A percentile compares a stretch with the other conserved stretches of the same genome.
These are phyloP conservation scores for Hyles vespertilio DNA, from an alignment of 1,140 invertebrate species.

Conservation along the genomic window DNA sequence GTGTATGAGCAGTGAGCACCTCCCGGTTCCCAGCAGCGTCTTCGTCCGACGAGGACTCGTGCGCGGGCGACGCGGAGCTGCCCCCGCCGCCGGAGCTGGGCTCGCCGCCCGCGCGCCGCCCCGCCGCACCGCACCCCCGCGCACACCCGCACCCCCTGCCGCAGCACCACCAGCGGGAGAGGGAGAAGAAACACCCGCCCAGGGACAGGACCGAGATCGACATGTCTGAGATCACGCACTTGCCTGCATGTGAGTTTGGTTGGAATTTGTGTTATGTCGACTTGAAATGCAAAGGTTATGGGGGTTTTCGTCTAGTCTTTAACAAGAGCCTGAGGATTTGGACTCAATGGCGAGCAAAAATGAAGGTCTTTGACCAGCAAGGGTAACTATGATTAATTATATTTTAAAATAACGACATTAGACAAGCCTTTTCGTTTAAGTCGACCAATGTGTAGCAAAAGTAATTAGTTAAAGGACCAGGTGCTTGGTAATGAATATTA, in stretches of 20 bases:
- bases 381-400: no score
- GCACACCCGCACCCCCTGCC: constrained; percentile 39
- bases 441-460: no score
- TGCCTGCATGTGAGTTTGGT: constrained; percentile 52
- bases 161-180: constrained; percentile 39
- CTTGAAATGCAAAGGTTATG: no score
- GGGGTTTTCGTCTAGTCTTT: no score
- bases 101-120: constrained; percentile 58
- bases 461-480: no score
- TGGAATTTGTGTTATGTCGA: no score
- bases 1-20: not conserved
- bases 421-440: no score
- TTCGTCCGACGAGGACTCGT: constrained; percentile 65
- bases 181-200: constrained; percentile 46
- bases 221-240: constrained; percentile 45
- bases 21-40: constrained; percentile 33
- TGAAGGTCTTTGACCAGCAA: no score
- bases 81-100: constrained; percentile 58
- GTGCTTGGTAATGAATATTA: no score
- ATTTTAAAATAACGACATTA: no score
- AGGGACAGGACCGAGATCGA: constrained; percentile 57
- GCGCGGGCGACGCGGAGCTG: constrained; percentile 58
- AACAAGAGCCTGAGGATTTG: no score
- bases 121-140: constrained; percentile 48
- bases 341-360: no score